A percentile compares a stretch with the other conserved stretches of the same genome.
Conservation (phyloP, 2,797 vertebrate genomes). For the Argyrosomus regius region DNA sequence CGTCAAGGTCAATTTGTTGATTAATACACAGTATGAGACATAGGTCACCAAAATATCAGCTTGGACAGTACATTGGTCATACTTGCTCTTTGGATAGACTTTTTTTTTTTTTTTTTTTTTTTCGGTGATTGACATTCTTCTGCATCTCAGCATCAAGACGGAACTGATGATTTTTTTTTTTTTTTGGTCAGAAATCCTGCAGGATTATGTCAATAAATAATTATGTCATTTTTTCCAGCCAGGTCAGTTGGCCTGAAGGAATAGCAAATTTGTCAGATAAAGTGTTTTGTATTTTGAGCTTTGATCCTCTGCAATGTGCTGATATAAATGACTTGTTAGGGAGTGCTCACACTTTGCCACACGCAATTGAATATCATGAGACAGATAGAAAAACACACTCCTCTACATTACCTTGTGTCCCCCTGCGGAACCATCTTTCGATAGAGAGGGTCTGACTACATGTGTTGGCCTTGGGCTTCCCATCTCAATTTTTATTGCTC, state of each 20-base stretch:
- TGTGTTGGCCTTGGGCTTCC: constrained; percentile 70
- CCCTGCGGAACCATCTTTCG: constrained; percentile 43
- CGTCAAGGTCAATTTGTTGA: background rate
- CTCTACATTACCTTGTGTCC: background rate
- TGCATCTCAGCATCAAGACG: constrained; percentile 4
- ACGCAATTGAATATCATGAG: background rate
- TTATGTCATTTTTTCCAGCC: background rate
- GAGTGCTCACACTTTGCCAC: background rate
- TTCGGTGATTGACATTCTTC: constrained; percentile 2
- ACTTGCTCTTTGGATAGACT: constrained; percentile 1
- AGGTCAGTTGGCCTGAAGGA: background rate
- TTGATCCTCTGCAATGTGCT: background rate
- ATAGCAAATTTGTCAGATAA: background rate
- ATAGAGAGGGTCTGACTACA: constrained; percentile 46
- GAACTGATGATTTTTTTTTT: background rate
- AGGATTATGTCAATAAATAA: background rate
- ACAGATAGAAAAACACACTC: background rate
- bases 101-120: background rate
- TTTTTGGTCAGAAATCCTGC: background rate
- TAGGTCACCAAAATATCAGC: constrained; percentile 8
- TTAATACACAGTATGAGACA: background rate
- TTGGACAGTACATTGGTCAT: background rate
- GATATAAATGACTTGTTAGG: constrained; percentile 9
- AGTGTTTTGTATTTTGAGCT: background rate
- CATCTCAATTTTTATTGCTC: constrained; percentile 71